Evolutionary conservation across 2,888 invertebrate species (phyloP), one percentile per base, ranked within the genome.

Genomic region (Yponomeuta cagnagella): DNA sequence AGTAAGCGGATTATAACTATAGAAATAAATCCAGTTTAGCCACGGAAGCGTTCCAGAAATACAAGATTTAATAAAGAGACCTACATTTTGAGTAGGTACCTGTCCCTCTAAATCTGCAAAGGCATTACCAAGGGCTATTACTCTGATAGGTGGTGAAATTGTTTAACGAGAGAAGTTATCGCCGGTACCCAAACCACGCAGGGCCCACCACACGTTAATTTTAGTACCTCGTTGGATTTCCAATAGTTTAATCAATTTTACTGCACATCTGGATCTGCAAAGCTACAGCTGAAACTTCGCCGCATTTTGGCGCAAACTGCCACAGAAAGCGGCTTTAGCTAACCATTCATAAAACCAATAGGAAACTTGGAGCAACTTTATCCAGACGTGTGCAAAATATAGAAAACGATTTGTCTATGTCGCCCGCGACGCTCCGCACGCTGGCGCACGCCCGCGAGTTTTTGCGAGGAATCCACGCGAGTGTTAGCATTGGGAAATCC

Each of bases 401-500:
- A 71, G 73, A 75, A 73, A 76, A 71, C 76, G 76, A 76, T 76
- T 76, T 76, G 75, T 76, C 76, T 73, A 70, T 73, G 76, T 76
- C 76, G 74, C 2, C 23, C 9, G 10, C 68, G 69, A 67, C 72
- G 67, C 66, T n/a, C 48, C 48, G 48, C 23, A 52, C 48, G 23
- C 48, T 23, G 48, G 8, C 71, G 12, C 10, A 12, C 15, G 52
- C 52, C 52, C 52, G 15, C 73, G 76, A 76, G 72, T 76, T 76
- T 76, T 76, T 76, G 74, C 74, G 33, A 67, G n/a, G 10, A 71
- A 72, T 71, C 74, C 74, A 74, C 71, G 8, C 52, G 33, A 33
- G 72, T 68, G 71, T 58, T 70, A 58, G 63, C 37, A 68, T 74
- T 71, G 68, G 73, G 8, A 31, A 9, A 23, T 31, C 30, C 30